Evolutionary conservation across 1,140 invertebrate species (phyloP).

Genomic region (Brachionus paranguensis): DNA sequence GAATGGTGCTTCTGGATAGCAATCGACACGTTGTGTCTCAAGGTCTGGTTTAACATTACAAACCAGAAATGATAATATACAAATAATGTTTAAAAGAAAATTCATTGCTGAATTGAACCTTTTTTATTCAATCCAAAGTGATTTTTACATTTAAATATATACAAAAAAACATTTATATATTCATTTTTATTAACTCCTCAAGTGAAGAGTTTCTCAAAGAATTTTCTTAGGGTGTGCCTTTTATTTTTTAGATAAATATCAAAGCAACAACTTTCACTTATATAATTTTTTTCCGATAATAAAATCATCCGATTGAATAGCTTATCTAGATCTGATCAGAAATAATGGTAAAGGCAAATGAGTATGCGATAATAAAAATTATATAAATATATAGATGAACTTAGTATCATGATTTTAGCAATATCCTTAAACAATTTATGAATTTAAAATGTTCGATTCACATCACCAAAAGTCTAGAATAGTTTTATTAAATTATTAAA

Average conservation of each 20-base stretch:
- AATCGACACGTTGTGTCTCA: constrained; percentile 9
- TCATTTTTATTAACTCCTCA: neutral
- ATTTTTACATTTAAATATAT: neutral
- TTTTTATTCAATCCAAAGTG: neutral
- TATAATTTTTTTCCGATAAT: neutral
- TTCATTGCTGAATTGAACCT: neutral
- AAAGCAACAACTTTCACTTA: neutral
- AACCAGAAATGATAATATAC: neutral
- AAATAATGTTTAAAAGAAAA: neutral
- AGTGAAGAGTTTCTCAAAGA: neutral
- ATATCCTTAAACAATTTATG: neutral
- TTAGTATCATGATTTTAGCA: neutral
- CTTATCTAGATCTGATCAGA: neutral
- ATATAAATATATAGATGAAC: neutral
- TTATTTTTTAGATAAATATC: neutral
- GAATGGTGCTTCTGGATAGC: constrained; percentile 35
- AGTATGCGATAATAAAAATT: neutral
- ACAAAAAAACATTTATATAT: neutral
- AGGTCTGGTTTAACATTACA: neutral
- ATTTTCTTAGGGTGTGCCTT: neutral
- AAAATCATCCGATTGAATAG: neutral
- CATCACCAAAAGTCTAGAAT: neutral
- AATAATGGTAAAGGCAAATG: neutral
- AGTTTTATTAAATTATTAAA: too few relatives aligned
- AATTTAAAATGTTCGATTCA: neutral